Evolutionary conservation across 2,113 vertebrate species (phyloP).

Genomic region (Turdus rufiventris): DNA sequence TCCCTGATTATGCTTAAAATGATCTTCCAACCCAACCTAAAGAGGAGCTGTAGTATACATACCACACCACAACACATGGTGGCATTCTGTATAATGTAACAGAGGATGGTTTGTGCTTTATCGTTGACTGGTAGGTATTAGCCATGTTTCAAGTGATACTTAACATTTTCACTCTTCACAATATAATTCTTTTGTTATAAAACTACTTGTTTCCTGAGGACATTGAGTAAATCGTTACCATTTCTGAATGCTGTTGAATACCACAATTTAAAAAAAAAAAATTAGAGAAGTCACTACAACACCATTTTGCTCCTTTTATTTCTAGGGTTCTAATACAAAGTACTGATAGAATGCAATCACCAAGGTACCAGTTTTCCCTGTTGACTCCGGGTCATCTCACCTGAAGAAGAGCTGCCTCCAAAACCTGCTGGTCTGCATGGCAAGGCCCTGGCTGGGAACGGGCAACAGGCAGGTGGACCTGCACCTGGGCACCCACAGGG

Average conservation of each 20-base stretch:
- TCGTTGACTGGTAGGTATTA: background rate
- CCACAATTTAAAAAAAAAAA: background rate
- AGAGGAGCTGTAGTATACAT: background rate
- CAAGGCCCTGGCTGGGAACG: background rate
- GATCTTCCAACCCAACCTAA: background rate
- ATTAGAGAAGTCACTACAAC: background rate
- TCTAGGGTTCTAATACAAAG: background rate
- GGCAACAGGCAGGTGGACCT: background rate
- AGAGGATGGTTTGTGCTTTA: background rate
- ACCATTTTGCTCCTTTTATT: background rate
- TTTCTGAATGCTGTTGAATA: background rate
- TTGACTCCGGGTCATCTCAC: background rate
- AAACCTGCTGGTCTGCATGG: background rate
- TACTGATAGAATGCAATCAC: background rate
- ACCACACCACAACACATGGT: conserved; percentile 24
- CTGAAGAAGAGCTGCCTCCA: background rate
- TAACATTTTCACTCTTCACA: background rate
- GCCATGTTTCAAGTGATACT: background rate
- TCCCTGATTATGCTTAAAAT: background rate
- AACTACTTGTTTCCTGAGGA: background rate
- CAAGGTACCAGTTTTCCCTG: rapidly evolving
- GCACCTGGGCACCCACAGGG: background rate
- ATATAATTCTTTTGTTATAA: background rate
- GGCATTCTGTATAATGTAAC: background rate
- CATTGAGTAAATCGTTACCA: background rate